A percentile compares a stretch with the other conserved stretches of the same genome.
Evolutionary conservation across 2,797 vertebrate genomes (phyloP).

Genomic region (Myripristis murdjan): DNA sequence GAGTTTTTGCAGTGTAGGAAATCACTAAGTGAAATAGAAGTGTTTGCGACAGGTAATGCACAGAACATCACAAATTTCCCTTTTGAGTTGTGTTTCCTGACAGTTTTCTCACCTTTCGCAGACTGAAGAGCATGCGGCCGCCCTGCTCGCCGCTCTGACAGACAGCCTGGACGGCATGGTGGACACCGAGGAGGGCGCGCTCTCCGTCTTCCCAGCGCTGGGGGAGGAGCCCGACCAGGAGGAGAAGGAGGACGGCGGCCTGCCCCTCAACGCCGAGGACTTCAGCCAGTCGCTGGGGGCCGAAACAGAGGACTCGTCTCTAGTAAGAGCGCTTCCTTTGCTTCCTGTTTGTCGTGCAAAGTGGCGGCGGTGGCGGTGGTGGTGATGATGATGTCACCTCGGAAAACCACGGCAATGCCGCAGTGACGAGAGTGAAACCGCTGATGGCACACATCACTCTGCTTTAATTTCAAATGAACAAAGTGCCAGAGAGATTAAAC

Average conservation of each 20-base stretch:
- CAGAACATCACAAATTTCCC: too few species aligned
- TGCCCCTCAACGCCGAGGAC: slow-evolving; percentile 76
- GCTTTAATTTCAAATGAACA: too few species aligned
- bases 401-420: too few species aligned
- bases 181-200: slow-evolving; percentile 91
- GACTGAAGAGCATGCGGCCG: slow-evolving; percentile 96
- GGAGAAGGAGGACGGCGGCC: slow-evolving; percentile 84
- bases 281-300: slow-evolving; percentile 84
- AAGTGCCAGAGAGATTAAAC: too few species aligned
- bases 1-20: too few species aligned
- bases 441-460: too few species aligned
- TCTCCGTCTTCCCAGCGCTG: slow-evolving; percentile 92
- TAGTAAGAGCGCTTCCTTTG: slow-evolving; percentile 92
- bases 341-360: slow-evolving; percentile 81
- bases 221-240: slow-evolving; percentile 85
- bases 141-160: slow-evolving; percentile 95
- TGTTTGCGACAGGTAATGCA: too few species aligned
- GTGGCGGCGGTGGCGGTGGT: slow-evolving; percentile 74
- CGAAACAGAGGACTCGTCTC: slow-evolving; percentile 93
- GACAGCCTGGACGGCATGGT: slow-evolving; percentile 97
- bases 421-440: too few species aligned
- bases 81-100: too few species aligned
- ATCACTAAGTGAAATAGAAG: too few species aligned
- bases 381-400: slow-evolving; percentile 2
- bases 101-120: slow-evolving; percentile 72